A percentile compares a stretch with the other conserved stretches of the same genome.
phyloP scores from a whole-genome alignment of 2,797 vertebrate genomes.

The Simalia tracyae region DNA sequence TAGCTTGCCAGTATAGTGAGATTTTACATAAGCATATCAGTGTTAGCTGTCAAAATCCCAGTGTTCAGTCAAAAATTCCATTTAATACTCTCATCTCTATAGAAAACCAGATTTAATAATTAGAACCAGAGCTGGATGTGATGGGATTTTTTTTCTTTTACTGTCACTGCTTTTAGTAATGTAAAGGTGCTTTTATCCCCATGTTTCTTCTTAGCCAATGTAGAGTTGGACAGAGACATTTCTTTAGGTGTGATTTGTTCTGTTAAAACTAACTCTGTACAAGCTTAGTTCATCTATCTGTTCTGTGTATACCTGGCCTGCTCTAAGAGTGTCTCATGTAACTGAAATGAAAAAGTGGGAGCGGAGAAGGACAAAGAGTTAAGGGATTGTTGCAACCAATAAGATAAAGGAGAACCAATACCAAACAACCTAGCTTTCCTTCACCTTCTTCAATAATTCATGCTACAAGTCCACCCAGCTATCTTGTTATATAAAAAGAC shows the following conservation, averaged over 20 bases:
- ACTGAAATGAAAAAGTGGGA: neutral
- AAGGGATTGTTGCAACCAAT: too few relatives aligned
- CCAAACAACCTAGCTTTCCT: neutral
- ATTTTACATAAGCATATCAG: neutral
- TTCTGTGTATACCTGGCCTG: neutral
- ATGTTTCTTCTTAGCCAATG: neutral
- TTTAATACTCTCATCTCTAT: neutral
- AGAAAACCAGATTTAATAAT: constrained; percentile 15
- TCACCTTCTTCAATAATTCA: neutral
- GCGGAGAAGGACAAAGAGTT: neutral
- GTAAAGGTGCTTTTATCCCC: neutral
- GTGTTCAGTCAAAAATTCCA: neutral
- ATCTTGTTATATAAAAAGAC: neutral
- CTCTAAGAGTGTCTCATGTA: neutral
- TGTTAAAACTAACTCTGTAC: neutral
- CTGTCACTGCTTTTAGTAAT: neutral
- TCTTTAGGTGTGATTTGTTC: neutral
- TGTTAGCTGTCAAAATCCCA: neutral
- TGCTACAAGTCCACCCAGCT: neutral
- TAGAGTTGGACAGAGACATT: neutral
- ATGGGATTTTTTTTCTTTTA: neutral
- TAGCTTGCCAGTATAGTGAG: constrained; percentile 10
- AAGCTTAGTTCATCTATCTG: neutral
- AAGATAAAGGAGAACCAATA: neutral
- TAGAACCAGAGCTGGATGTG: neutral